A percentile compares a stretch with the other conserved stretches of the same genome.
Conservation (phyloP, 1,140 invertebrate genomes). For the Brachionus asplanchnoidis region DNA sequence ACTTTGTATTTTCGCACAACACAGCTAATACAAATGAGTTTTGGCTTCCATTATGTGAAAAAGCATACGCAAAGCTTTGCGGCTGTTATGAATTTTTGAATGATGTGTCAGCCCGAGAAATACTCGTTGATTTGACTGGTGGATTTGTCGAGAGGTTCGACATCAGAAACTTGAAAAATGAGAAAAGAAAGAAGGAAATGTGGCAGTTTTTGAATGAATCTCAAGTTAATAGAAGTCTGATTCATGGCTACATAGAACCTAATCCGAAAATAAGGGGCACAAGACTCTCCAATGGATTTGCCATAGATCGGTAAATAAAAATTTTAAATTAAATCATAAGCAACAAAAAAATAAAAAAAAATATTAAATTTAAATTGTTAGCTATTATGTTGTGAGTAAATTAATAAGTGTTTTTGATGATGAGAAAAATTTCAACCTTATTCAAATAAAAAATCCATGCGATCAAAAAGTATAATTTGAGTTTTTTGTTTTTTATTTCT, state of each 20-base stretch:
- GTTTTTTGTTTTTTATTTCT: neutral
- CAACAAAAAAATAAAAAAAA: neutral
- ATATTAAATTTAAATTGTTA: neutral
- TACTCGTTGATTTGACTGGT: slow-evolving; percentile 61
- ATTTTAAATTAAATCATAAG: too few relatives aligned
- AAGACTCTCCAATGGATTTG: slow-evolving; percentile 75
- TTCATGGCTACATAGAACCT: slow-evolving; percentile 91
- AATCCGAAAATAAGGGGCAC: slow-evolving; percentile 66
- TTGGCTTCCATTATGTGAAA: slow-evolving; percentile 60
- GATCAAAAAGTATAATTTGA: neutral
- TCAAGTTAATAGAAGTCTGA: slow-evolving; percentile 81
- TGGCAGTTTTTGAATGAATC: slow-evolving; percentile 83
- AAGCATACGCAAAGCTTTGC: slow-evolving; percentile 58
- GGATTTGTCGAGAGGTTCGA: slow-evolving; percentile 49
- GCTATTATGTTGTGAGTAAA: neutral
- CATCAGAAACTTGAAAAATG: slow-evolving; percentile 36
- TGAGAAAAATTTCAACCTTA: neutral
- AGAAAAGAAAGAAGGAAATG: slow-evolving; percentile 36
- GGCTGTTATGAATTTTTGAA: slow-evolving; percentile 53
- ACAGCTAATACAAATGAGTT: slow-evolving; percentile 57
- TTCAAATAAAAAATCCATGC: neutral
- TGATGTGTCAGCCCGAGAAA: slow-evolving; percentile 59
- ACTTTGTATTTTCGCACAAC: slow-evolving; percentile 54
- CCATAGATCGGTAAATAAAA: slow-evolving; percentile 81
- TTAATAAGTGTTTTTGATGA: neutral